phyloP scores from a whole-genome alignment of 2,113 vertebrate genomes.

The Lepidothrix coronata region DNA sequence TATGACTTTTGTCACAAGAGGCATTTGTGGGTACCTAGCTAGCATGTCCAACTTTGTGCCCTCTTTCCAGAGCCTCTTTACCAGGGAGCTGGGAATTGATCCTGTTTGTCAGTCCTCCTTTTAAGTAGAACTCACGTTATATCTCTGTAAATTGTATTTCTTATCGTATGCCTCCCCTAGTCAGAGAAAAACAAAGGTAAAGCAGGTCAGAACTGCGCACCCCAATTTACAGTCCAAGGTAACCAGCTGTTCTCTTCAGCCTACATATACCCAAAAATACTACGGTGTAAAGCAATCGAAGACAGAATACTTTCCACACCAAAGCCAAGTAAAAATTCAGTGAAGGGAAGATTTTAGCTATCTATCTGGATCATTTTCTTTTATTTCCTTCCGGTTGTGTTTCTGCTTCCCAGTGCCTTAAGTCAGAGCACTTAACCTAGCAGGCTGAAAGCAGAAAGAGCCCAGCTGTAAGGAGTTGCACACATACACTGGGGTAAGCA shows the following conservation, averaged over 20 bases:
- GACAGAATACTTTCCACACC: background rate
- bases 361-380: background rate
- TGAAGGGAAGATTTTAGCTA: background rate
- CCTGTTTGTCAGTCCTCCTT: background rate
- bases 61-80: background rate
- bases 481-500: background rate
- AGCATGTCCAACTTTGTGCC: fast-evolving
- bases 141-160: background rate
- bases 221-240: background rate
- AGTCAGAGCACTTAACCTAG: background rate
- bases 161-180: background rate
- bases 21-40: background rate
- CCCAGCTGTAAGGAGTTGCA: background rate
- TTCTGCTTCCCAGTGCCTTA: background rate
- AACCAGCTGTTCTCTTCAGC: background rate
- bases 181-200: background rate
- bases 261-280: background rate
- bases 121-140: background rate
- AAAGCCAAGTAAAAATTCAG: background rate
- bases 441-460: background rate
- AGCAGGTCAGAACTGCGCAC: background rate
- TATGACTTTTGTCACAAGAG: background rate
- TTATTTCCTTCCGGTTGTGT: background rate
- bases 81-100: background rate
- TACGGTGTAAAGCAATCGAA: background rate